Evolutionary conservation across 2,797 vertebrate species (phyloP).

Genomic region (Varecia variegata): DNA sequence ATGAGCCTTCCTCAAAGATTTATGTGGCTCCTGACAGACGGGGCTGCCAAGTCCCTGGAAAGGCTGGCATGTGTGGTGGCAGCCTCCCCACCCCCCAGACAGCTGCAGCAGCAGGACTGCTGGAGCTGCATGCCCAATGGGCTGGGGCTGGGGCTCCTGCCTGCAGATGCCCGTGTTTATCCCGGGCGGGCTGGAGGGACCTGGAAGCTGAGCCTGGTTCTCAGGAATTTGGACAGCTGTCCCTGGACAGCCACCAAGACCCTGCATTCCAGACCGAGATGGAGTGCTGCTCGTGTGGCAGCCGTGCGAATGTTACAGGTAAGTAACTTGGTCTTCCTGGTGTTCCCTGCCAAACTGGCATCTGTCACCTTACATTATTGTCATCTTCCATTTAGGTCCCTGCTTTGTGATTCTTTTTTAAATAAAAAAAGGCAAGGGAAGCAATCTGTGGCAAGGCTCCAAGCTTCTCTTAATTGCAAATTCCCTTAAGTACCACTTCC

Average conservation of each 20-base stretch:
- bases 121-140: background rate
- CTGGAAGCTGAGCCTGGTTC: background rate
- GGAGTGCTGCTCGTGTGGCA: background rate
- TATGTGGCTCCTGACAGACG: background rate
- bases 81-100: background rate
- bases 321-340: constrained; percentile 45
- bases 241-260: constrained; percentile 56
- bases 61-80: background rate
- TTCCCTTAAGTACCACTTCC: constrained; percentile 73
- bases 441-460: constrained; percentile 68
- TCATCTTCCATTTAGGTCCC: constrained; percentile 57
- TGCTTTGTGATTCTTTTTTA: constrained; percentile 62
- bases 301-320: background rate
- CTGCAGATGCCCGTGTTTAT: constrained; percentile 39
- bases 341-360: constrained; percentile 58
- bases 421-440: constrained; percentile 45
- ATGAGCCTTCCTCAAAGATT: constrained; percentile 40
- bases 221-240: constrained; percentile 62
- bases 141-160: background rate
- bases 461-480: constrained; percentile 76
- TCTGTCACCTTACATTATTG: constrained; percentile 58
- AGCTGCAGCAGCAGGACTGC: constrained; percentile 47
- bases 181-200: background rate
- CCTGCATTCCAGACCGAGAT: background rate
- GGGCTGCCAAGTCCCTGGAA: constrained; percentile 47